Percentiles rank a stretch among this genome's conserved stretches.
These are phyloP conservation scores for Orbicella faveolata DNA, from an alignment of 64 coral and sea anemone species.

Conservation along the genomic window DNA sequence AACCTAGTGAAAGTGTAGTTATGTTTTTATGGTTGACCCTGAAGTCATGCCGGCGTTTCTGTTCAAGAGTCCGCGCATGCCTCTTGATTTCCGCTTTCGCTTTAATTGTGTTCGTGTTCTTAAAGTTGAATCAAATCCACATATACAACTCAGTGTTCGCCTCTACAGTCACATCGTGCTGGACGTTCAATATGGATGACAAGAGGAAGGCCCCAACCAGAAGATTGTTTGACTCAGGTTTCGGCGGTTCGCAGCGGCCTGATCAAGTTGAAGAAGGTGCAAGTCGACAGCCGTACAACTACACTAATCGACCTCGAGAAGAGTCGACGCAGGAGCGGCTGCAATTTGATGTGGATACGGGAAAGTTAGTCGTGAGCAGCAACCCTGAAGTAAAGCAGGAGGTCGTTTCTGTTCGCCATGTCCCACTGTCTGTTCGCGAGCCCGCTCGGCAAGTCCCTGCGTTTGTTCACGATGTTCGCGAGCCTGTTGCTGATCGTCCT, in stretches of 20 bases:
- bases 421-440: not conserved
- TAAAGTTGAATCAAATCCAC: not conserved
- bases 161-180: too few species aligned
- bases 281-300: not conserved
- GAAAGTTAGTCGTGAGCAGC: not conserved
- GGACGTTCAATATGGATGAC: not conserved
- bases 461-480: not conserved
- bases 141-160: not conserved
- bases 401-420: not conserved
- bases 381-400: not conserved
- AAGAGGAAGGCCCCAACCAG: not conserved
- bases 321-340: not conserved
- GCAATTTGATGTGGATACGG: not conserved
- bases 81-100: not conserved
- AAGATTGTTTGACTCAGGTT: not conserved
- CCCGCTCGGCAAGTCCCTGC: not conserved
- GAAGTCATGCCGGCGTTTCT: not conserved
- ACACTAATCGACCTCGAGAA: constrained; percentile 6
- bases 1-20: not conserved
- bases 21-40: not conserved
- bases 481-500: not conserved
- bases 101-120: not conserved
- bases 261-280: not conserved
- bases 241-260: not conserved
- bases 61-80: not conserved